Conservation (phyloP, 2,888 invertebrate species). For the Ichneumoninae sp. region DNA sequence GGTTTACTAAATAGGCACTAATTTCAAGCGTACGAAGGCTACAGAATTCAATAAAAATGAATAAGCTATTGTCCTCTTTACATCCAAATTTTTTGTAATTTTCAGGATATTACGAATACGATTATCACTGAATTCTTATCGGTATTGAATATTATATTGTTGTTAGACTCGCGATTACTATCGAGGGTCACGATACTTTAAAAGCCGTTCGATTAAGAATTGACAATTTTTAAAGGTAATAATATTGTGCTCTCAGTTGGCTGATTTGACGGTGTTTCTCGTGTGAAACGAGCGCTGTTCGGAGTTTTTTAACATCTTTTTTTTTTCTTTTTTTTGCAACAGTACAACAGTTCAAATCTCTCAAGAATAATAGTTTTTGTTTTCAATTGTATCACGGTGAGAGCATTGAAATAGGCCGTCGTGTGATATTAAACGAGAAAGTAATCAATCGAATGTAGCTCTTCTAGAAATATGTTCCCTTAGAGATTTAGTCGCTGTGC, state of each 20-base stretch:
- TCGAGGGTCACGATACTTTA: conserved; percentile 26
- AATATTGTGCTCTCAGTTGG: conserved; percentile 20
- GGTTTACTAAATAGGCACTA: conserved; percentile 76
- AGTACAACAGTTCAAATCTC: conserved; percentile 4
- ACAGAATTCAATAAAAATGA: conserved; percentile 71
- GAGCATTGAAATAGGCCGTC: conserved; percentile 54
- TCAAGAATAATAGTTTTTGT: conserved; percentile 21
- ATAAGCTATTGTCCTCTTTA: conserved; percentile 64
- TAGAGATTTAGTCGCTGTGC: conserved; percentile 48
- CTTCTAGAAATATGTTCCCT: conserved; percentile 52
- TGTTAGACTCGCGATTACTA: conserved; percentile 26
- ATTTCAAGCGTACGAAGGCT: conserved; percentile 76
- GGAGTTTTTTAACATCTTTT: conserved; percentile 10
- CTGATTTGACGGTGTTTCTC: conserved; percentile 9
- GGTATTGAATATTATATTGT: conserved; percentile 24
- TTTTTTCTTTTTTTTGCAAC: conserved; percentile 7
- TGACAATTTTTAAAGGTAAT: conserved; percentile 26
- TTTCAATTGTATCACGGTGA: conserved; percentile 38
- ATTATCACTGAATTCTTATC: conserved; percentile 38
- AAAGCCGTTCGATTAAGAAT: conserved; percentile 29
- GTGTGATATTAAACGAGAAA: conserved; percentile 64
- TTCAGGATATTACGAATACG: conserved; percentile 46
- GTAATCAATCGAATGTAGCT: conserved; percentile 61
- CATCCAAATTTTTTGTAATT: conserved; percentile 50
- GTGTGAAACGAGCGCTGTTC: conserved; percentile 2